Percentiles rank a stretch among this genome's conserved stretches.
Conservation (phyloP, 92 coral and sea anemone species). For the Phenganax subtilis region DNA sequence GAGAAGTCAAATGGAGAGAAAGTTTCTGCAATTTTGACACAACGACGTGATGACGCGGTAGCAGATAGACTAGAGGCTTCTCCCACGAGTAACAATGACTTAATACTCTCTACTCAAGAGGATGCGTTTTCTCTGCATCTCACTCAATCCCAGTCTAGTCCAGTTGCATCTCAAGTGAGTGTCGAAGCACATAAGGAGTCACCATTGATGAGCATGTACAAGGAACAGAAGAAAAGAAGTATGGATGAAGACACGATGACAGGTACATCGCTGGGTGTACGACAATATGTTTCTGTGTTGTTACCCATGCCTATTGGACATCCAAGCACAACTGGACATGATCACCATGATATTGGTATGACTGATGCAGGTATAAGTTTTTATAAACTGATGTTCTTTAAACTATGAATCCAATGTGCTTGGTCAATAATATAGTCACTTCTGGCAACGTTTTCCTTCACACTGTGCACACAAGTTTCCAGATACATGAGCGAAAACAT, state of each 20-base stretch:
- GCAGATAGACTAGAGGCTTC: background rate
- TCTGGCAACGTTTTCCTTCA: too few relatives aligned
- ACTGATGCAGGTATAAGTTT: background rate
- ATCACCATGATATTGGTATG: background rate
- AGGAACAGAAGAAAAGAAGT: background rate
- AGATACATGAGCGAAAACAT: too few relatives aligned
- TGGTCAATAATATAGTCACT: background rate
- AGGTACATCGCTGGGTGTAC: background rate
- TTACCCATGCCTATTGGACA: background rate
- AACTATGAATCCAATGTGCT: background rate
- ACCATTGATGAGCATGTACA: background rate
- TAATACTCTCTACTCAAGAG: background rate
- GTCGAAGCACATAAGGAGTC: background rate
- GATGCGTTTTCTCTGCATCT: constrained; percentile 17
- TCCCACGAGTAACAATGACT: background rate
- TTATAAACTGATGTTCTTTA: background rate
- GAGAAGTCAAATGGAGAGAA: background rate
- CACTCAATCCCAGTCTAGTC: constrained; percentile 25
- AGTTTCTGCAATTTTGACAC: background rate
- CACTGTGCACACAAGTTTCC: too few relatives aligned
- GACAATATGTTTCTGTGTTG: background rate
- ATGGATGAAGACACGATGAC: background rate
- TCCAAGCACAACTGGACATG: constrained; percentile 1
- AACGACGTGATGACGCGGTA: background rate
- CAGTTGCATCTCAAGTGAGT: background rate